Conservation (phyloP, 2,113 vertebrate species). For the Suncus etruscus region DNA sequence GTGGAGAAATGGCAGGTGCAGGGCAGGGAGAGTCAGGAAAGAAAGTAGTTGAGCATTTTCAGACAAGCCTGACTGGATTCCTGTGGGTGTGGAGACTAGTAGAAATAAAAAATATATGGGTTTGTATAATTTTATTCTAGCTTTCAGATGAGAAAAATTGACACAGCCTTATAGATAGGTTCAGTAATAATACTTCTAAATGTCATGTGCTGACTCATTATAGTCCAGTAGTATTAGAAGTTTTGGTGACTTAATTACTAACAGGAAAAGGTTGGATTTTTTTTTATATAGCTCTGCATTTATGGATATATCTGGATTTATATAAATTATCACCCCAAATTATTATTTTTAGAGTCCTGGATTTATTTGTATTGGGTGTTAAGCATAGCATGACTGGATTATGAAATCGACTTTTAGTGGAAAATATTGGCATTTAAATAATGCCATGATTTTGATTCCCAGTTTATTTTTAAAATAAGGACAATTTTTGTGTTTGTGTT, state of each 20-base stretch:
- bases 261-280: not conserved
- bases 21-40: not conserved
- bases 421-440: not conserved
- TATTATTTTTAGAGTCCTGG: slow-evolving; percentile 37
- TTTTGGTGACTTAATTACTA: not conserved
- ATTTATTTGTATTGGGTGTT: slow-evolving; percentile 43
- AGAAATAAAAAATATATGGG: not conserved
- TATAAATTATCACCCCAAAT: not conserved
- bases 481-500: not conserved
- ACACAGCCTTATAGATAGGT: slow-evolving; percentile 4
- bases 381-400: not conserved
- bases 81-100: not conserved
- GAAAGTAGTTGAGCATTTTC: slow-evolving; percentile 17
- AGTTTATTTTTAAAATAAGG: slow-evolving; percentile 4
- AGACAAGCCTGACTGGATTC: slow-evolving; percentile 30
- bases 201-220: not conserved
- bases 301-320: not conserved
- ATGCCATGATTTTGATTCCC: slow-evolving; percentile 14
- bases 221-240: not conserved
- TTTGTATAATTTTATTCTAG: slow-evolving; percentile 41
- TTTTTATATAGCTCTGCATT: slow-evolving; percentile 21
- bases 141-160: not conserved
- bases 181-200: not conserved
- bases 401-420: not conserved
- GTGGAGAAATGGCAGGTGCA: slow-evolving; percentile 34